phyloP scores from a whole-genome alignment of 1,140 invertebrate genomes.

The Drosophila mauritiana region DNA sequence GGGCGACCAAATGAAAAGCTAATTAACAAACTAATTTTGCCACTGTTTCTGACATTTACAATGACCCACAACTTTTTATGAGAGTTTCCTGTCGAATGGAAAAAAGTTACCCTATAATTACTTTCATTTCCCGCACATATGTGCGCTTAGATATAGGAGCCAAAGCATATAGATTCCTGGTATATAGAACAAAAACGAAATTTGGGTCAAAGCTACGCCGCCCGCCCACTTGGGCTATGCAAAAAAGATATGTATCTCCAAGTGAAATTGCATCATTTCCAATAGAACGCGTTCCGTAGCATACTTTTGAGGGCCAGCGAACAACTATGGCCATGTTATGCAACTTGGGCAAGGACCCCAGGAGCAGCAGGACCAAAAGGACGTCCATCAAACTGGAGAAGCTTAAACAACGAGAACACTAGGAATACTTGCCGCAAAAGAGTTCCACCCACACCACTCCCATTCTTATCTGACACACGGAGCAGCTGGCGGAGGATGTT shows the following conservation, averaged over 20 bases:
- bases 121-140: slow-evolving; percentile 8
- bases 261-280: slow-evolving; percentile 64
- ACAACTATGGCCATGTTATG: slow-evolving; percentile 32
- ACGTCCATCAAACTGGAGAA: slow-evolving; percentile 51
- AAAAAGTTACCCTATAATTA: slow-evolving; percentile 34
- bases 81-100: slow-evolving; percentile 49
- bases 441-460: slow-evolving; percentile 1
- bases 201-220: slow-evolving; percentile 63
- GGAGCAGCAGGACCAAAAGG: not conserved
- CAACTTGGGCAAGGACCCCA: slow-evolving; percentile 30
- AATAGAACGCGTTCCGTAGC: slow-evolving; percentile 62
- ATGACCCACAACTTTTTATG: slow-evolving; percentile 72
- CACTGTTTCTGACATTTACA: slow-evolving; percentile 80
- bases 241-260: slow-evolving; percentile 23
- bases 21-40: slow-evolving; percentile 82
- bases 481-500: slow-evolving; percentile 44
- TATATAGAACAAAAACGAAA: slow-evolving; percentile 41
- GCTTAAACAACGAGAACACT: slow-evolving; percentile 47
- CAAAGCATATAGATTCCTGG: not conserved
- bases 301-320: slow-evolving; percentile 49
- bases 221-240: not conserved
- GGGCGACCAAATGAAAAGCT: slow-evolving; percentile 74
- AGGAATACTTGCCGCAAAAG: slow-evolving; percentile 37
- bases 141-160: not conserved
- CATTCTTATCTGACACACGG: slow-evolving; percentile 58